These are phyloP conservation scores for Tethea ocularis DNA, from an alignment of 2,888 invertebrate species.

Conservation along the genomic window DNA sequence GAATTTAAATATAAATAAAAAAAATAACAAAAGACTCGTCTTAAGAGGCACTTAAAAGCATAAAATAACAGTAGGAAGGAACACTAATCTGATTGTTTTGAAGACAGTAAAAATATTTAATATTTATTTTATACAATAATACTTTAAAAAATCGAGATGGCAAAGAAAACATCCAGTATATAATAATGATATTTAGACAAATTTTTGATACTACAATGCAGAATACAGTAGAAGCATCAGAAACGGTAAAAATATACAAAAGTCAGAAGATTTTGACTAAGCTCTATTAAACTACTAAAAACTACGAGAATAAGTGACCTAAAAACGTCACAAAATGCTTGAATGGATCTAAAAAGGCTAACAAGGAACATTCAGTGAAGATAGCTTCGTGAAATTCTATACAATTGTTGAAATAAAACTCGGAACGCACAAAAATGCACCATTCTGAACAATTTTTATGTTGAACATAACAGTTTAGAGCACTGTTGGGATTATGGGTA, in stretches of 20 bases:
- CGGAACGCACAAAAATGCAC: constrained; percentile 1
- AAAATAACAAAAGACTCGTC: no score
- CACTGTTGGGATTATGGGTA: constrained; percentile 18
- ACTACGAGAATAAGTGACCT: background rate
- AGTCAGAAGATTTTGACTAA: background rate
- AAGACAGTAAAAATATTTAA: no score
- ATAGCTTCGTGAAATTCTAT: background rate
- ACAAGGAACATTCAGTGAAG: background rate
- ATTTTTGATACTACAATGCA: background rate
- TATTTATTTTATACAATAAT: no score
- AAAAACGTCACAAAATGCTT: background rate
- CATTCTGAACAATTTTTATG: constrained; percentile 27
- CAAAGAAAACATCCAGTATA: no score
- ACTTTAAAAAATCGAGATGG: no score
- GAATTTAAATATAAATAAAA: no score
- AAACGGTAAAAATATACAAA: background rate
- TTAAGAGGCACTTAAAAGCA: no score
- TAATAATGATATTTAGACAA: no score
- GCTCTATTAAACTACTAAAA: background rate
- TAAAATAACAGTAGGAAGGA: no score
- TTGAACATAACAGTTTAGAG: constrained; percentile 25
- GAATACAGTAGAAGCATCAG: background rate
- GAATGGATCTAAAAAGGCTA: background rate
- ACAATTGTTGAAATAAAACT: background rate
- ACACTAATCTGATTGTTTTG: no score